phyloP scores from a whole-genome alignment of 2,113 vertebrate genomes.

The Nibea coibor region DNA sequence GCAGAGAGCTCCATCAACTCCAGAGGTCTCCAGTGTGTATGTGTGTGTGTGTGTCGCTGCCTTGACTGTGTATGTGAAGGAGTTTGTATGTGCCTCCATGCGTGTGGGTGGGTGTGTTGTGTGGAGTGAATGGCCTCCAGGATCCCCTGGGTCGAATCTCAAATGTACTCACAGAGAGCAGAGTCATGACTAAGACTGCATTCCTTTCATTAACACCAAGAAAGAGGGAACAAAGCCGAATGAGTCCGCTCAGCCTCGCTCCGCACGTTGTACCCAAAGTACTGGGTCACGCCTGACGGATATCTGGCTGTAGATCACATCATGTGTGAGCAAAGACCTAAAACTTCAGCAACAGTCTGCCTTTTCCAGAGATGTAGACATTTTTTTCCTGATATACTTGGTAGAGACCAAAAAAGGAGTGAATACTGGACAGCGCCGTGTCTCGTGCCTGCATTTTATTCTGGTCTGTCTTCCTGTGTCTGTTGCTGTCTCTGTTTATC shows the following conservation, averaged over 20 bases:
- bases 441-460: neutral
- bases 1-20: constrained; percentile 55
- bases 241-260: constrained; percentile 26
- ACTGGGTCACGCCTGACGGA: neutral
- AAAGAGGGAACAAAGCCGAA: constrained; percentile 25
- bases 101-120: constrained; percentile 57
- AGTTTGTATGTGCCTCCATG: constrained; percentile 41
- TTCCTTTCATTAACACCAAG: constrained; percentile 57
- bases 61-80: neutral
- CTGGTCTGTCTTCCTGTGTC: neutral
- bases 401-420: neutral
- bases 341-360: no score
- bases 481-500: neutral
- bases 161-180: constrained; percentile 72
- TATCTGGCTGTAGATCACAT: neutral
- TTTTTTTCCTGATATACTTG: neutral
- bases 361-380: no score
- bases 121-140: constrained; percentile 68
- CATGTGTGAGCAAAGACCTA: neutral
- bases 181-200: constrained; percentile 68
- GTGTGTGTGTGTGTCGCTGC: constrained; percentile 24
- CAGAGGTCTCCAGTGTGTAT: constrained; percentile 31
- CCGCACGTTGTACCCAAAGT: neutral
- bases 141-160: constrained; percentile 67
- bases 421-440: no score